Percentiles rank a stretch among this genome's conserved stretches.
phyloP scores from a whole-genome alignment of 2,797 vertebrate species.

The Cryptoprocta ferox region DNA sequence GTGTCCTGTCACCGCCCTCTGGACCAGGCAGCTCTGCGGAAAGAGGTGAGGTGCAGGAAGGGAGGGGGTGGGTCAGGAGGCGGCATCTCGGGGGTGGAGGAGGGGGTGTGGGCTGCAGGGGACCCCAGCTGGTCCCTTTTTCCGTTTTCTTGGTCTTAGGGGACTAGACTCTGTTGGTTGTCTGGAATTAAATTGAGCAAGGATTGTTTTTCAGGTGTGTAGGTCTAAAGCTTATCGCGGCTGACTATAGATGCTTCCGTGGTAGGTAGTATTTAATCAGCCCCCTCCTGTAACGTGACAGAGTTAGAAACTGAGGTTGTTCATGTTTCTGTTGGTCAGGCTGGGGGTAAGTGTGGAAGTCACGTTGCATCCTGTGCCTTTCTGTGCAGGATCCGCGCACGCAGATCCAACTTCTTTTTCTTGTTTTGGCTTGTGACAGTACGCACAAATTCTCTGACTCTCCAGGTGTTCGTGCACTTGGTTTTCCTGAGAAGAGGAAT shows the following conservation, averaged over 20 bases:
- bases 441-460: background rate
- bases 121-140: background rate
- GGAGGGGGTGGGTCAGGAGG: background rate
- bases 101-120: background rate
- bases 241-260: background rate
- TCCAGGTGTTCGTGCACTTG: fast-evolving
- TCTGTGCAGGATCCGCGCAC: too few relatives aligned
- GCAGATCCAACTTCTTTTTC: background rate
- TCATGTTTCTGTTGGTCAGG: fast-evolving
- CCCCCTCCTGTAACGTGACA: background rate
- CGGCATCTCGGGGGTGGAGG: background rate
- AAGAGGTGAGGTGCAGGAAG: background rate
- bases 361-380: background rate
- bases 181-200: background rate
- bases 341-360: too few relatives aligned
- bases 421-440: too few relatives aligned
- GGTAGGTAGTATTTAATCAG: background rate
- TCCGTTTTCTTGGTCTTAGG: background rate
- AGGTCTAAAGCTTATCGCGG: background rate
- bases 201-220: background rate
- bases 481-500: background rate
- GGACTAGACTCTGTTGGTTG: background rate
- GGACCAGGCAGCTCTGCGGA: background rate
- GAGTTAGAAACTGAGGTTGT: background rate
- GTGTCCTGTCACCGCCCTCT: fast-evolving